These are phyloP conservation scores for Pseudochromis fuscus DNA, from an alignment of 2,797 vertebrate genomes.

Conservation along the genomic window DNA sequence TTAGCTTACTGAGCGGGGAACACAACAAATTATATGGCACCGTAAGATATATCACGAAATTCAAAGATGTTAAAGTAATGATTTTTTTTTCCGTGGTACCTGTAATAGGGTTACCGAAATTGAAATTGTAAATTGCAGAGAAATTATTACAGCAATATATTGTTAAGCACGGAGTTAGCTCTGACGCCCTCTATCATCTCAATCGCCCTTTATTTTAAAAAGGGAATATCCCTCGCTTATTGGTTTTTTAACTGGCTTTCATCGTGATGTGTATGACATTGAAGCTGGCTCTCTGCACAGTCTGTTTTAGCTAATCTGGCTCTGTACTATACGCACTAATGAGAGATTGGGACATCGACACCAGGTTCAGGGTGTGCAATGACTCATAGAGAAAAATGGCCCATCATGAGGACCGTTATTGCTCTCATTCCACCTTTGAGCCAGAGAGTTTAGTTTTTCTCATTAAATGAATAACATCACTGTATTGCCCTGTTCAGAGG, in stretches of 20 bases:
- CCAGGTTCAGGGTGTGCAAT: slow-evolving; percentile 54
- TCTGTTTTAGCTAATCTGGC: slow-evolving; percentile 73
- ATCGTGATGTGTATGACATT: slow-evolving; percentile 39
- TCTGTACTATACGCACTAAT: slow-evolving; percentile 54
- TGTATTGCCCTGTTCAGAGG: slow-evolving; percentile 47
- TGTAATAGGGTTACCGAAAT: slow-evolving; percentile 29
- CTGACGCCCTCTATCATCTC: slow-evolving; percentile 26
- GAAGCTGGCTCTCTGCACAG: slow-evolving; percentile 45
- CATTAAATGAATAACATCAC: slow-evolving; percentile 71
- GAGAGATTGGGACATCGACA: slow-evolving; percentile 61
- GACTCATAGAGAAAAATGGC: slow-evolving; percentile 71
- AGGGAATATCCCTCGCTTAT: slow-evolving; percentile 36
- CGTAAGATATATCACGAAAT: slow-evolving; percentile 14
- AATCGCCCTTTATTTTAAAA: slow-evolving; percentile 21
- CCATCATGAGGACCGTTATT: slow-evolving; percentile 65
- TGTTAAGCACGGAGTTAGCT: slow-evolving; percentile 16
- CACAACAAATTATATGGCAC: slow-evolving; percentile 28
- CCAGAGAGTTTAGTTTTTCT: slow-evolving; percentile 65
- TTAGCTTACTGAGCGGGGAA: slow-evolving; percentile 2
- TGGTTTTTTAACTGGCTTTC: slow-evolving; percentile 47
- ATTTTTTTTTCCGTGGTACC: not conserved
- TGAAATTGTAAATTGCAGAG: slow-evolving; percentile 38
- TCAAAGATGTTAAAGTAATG: not conserved
- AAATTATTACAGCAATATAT: slow-evolving; percentile 53
- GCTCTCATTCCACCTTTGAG: slow-evolving; percentile 68